Evolutionary conservation across 2,888 invertebrate species (phyloP).

Genomic region (Drosophila lacicola): DNA sequence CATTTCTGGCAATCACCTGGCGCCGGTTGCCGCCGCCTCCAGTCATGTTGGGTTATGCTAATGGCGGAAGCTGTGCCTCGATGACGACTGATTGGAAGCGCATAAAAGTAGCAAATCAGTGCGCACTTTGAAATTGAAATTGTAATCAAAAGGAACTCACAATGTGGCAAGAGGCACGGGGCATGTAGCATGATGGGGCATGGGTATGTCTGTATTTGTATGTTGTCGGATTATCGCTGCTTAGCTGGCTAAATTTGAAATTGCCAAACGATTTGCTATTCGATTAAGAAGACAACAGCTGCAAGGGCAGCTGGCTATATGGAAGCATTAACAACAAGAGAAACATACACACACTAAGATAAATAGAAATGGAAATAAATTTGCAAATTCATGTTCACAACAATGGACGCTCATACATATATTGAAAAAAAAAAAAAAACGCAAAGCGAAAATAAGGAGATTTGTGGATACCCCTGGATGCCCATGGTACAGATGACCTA

Average conservation of each 20-base stretch:
- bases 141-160: constrained; percentile 63
- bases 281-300: constrained; percentile 70
- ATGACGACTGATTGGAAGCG: constrained; percentile 67
- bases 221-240: constrained; percentile 50
- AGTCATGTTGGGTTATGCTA: constrained; percentile 66
- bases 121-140: constrained; percentile 72
- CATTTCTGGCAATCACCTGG: constrained; percentile 71
- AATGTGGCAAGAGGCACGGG: constrained; percentile 20
- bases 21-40: constrained; percentile 41
- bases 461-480: constrained; percentile 40
- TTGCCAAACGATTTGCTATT: constrained; percentile 74
- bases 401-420: constrained; percentile 47
- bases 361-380: constrained; percentile 74
- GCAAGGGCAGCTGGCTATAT: constrained; percentile 20
- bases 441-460: constrained; percentile 41
- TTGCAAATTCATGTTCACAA: constrained; percentile 75
- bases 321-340: constrained; percentile 44
- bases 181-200: not conserved
- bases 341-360: constrained; percentile 26
- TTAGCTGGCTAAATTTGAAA: constrained; percentile 71
- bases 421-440: constrained; percentile 28
- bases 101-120: constrained; percentile 67
- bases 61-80: constrained; percentile 63
- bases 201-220: constrained; percentile 8
- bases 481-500: constrained; percentile 64